These are phyloP conservation scores for Drosophila oshimai DNA, from an alignment of 1,140 invertebrate genomes.

Conservation along the genomic window DNA sequence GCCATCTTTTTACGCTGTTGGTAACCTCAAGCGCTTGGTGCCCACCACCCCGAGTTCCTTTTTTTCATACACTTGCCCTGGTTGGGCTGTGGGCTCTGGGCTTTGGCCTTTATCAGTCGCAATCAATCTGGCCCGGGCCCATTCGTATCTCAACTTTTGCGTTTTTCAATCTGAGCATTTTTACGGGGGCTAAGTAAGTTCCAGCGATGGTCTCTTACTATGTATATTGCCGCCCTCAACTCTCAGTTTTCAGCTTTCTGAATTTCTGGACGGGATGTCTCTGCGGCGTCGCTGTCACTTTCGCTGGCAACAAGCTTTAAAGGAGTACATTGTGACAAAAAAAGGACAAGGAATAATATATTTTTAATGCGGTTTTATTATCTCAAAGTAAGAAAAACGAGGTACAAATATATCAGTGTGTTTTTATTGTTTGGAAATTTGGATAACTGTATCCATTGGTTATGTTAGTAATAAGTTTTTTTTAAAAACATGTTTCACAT, in stretches of 20 bases:
- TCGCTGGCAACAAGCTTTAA: slow-evolving; percentile 63
- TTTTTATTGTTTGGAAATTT: no score
- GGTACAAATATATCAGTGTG: no score
- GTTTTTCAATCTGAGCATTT: slow-evolving; percentile 78
- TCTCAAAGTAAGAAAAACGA: no score
- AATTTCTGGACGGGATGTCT: no score
- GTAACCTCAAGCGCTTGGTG: slow-evolving; percentile 56
- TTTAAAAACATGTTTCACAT: no score
- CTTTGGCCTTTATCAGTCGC: slow-evolving; percentile 61
- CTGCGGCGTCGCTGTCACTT: slow-evolving; percentile 47
- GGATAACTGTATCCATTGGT: no score
- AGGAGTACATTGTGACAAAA: slow-evolving; percentile 14
- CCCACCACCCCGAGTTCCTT: slow-evolving; percentile 21
- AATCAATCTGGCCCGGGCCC: slow-evolving; percentile 72
- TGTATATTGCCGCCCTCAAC: slow-evolving; percentile 12
- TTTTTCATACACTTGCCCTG: slow-evolving; percentile 66
- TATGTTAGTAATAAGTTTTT: no score
- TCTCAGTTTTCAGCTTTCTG: slow-evolving; percentile 12
- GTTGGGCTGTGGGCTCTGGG: no score
- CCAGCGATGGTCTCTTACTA: slow-evolving; percentile 49
- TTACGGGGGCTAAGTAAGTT: slow-evolving; percentile 73
- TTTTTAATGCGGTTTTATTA: no score
- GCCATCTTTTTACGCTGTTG: slow-evolving; percentile 59
- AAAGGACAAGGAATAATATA: not conserved
- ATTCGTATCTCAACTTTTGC: slow-evolving; percentile 79